Evolutionary conservation across 2,888 invertebrate species (phyloP), one percentile per base, ranked within the genome.

Genomic region (Prosapia bicincta): DNA sequence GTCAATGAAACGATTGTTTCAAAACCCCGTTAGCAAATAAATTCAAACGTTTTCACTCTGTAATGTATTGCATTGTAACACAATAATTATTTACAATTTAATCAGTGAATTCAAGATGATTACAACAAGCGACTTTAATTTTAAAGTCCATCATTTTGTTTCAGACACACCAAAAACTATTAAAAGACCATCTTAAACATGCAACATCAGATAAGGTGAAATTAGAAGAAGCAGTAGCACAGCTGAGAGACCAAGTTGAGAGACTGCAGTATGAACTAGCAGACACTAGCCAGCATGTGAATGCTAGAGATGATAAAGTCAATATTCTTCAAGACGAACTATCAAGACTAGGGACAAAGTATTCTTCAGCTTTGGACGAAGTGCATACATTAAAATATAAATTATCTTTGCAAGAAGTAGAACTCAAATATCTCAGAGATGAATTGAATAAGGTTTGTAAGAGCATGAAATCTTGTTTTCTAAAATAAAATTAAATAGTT

Each of bases 341-440:
- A 67, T 54, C 78, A 7, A 78, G 79, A 7, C 68, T 83, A 65
- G 83, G 83, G 76, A 71, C 65, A 10, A 80, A 79, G 66, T 82
- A 83, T 75, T 79, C 81, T 13, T 76, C 77, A 76, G 80, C 81
- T n/a, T 79, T 82, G 54, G 82, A 83, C 69, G 82, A 81, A 71
- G 75, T 81, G 13, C 81, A 82, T 71, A 77, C 75, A 24, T 80
- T 80, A 20, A 80, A 81, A 65, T 79, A 82, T 26, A 78, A 80
- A 66, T 79, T 82, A 15, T 80, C 79, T 13, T 81, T 80, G 75
- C 81, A 81, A 43, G 82, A 83, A 38, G 81, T 82, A 68, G 83
- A 83, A 78, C 76, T 83, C 43, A 78, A 79, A 67, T 83, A 83
- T 71, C 78, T 83, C 9, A 80, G 82, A 54, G 80, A 82, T 20